Percentiles rank a stretch among this genome's conserved stretches.
These are phyloP conservation scores for Nycticryphes semicollaris DNA, from an alignment of 2,113 vertebrate genomes.

Conservation along the genomic window DNA sequence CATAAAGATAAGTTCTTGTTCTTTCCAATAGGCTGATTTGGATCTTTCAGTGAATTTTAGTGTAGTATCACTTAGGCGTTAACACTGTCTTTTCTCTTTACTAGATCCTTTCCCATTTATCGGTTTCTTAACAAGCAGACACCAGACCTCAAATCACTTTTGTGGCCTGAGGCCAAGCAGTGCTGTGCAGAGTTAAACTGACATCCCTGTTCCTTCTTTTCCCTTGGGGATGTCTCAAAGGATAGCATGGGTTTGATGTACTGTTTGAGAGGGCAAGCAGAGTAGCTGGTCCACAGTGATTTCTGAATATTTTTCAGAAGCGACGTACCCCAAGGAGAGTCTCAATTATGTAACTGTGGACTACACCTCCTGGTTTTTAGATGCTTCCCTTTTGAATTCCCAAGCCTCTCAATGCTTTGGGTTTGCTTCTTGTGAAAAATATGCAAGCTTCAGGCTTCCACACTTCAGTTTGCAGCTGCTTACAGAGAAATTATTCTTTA, in stretches of 20 bases:
- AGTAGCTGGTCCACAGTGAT: background rate
- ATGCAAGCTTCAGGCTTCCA: background rate
- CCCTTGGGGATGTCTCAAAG: background rate
- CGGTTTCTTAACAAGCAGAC: background rate
- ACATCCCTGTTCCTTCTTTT: background rate
- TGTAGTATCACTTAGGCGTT: accelerated
- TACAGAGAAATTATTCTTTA: background rate
- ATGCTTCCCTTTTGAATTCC: background rate
- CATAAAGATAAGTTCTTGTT: background rate
- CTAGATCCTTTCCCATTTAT: background rate
- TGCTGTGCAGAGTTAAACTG: background rate
- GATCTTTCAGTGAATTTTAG: background rate
- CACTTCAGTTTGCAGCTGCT: background rate
- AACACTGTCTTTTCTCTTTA: background rate
- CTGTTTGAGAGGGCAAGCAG: background rate
- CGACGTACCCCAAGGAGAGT: accelerated
- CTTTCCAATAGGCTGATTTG: accelerated
- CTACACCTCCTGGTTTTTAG: accelerated
- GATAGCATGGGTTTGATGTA: background rate
- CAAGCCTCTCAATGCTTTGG: background rate
- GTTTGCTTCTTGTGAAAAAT: background rate
- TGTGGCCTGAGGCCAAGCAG: background rate
- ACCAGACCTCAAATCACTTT: too few species aligned
- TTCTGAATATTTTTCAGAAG: background rate
- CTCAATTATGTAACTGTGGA: background rate